Evolutionary conservation across 2,113 vertebrate species (phyloP).

Genomic region (Glareola pratincola): DNA sequence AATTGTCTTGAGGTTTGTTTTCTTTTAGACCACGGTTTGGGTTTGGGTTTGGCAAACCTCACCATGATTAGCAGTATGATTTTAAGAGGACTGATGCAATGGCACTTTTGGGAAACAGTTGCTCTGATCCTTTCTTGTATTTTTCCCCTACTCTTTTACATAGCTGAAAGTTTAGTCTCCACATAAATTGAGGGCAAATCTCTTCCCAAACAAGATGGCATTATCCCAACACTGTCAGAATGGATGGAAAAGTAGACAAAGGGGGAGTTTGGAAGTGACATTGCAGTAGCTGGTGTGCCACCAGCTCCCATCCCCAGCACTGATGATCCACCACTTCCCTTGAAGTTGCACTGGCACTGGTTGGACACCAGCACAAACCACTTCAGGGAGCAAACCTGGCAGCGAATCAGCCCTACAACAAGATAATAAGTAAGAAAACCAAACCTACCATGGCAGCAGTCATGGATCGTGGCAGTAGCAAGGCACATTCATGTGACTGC

Average conservation of each 20-base stretch:
- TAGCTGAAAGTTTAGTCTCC: not conserved
- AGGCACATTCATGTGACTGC: not conserved
- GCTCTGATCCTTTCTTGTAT: not conserved
- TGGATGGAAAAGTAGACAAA: not conserved
- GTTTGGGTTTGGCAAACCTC: constrained; percentile 3
- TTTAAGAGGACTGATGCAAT: constrained; percentile 14
- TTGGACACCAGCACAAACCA: not conserved
- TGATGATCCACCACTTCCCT: not conserved
- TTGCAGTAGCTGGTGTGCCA: not conserved
- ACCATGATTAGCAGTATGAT: not conserved
- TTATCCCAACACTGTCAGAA: not conserved
- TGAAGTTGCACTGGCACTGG: not conserved
- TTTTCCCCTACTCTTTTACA: not conserved
- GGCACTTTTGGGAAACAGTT: not conserved
- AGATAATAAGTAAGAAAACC: not conserved
- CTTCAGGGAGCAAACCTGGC: not conserved
- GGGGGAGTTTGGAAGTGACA: not conserved
- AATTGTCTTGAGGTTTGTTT: not conserved
- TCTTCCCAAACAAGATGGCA: not conserved
- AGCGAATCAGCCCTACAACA: not conserved
- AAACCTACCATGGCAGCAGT: not conserved
- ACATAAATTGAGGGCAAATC: not conserved
- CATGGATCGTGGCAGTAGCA: not conserved
- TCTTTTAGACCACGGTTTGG: not conserved
- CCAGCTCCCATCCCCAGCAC: not conserved